Base-by-base conservation (phyloP, 1,140 invertebrate species). In the Aphidius gifuensis region DNA sequence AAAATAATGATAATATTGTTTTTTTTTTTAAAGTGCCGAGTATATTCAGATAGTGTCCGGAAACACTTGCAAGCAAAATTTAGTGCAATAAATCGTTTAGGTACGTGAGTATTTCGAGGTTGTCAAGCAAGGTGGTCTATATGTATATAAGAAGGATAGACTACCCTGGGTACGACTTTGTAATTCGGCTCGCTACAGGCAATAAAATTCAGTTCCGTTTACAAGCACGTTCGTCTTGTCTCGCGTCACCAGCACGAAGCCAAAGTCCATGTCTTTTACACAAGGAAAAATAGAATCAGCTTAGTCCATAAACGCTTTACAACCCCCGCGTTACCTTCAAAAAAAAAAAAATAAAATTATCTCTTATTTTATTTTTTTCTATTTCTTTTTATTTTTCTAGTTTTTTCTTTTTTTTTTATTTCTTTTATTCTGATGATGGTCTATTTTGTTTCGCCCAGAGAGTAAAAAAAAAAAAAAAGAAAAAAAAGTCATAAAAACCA, bases 21-120 rank as follows among this genome's bases (percentile, higher is more conserved):
- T 16, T 16, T 16, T 16, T 16, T 16, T 16, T 16, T 16, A 16
- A 32, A 32, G 23, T 32, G 4, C 23, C 23, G 23, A 32, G 23
- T 32, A 32, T 32, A 32, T 32, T 32, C 23, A 32, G 23, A 32
- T 32, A 32, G 23, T 32, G 11, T 50, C 58, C 40, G 58, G 48
- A 59, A 59, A 59, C 32, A 50, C 58, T 59, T 51, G 44, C 58
- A 16, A 50, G 42, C 48, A 38, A 59, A 59, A 50, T 50, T 54
- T 11, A 23, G 40, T 47, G 60, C 56, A 65, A 65, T 65, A 62
- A 65, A 65, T 60, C 64, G 60, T 62, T 32, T 32, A 32, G 23
- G 60, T 59, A 62, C 64, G 64, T 65, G 64, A 65, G 64, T 62
- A 65, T 65, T 65, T 65, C 60, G 64, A 62, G 60, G 64, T 62